Base-by-base conservation (phyloP, 2,888 invertebrate genomes). In the Hedychridium roseum region DNA sequence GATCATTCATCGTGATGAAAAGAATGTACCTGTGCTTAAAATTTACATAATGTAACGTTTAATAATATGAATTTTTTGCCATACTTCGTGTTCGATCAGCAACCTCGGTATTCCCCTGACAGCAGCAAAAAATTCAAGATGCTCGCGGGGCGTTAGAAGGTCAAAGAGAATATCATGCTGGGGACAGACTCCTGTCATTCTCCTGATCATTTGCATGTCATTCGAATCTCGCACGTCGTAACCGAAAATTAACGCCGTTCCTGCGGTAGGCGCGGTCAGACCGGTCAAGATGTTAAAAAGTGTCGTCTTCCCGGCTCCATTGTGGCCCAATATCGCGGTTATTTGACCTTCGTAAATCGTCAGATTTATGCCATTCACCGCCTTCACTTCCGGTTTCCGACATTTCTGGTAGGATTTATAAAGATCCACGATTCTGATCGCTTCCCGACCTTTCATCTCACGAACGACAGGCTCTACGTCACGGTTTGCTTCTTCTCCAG, bases 221-320 rank as follows among this genome's bases (percentile, higher is more conserved):
- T 86, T 86, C 1, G 88, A 85, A 71, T 91, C 87, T 82, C 88
- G 82, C 35, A 90, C 88, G 72, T 91, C 89, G 67, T 89, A 82
- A 6, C 90, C 90, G 68, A 89, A 90, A 16, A 91, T 86, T 60
- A 87, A 86, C 0, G 89, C 89, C 0, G 88, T 88, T 0, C 90
- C 90, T 50, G 86, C 83, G 0, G 88, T 86, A 0, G 91, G 90
- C 1, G 88, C 81, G 0, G 90, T 89, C n/a, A 90, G 74, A 0
- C 94, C 93, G 2, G 92, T 91, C 12, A 94, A 79, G 58, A 94
- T 92, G 66, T 92, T 92, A 73, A 94, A 89, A 5, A 92, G 80
- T 0, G 92, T 92, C 0, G 92, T 92, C 78, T 94, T 93, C 3
- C 93, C 93, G 26, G 93, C 92, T 0, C 92, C 92, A 69, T 93